Base-by-base conservation (phyloP, 2,888 invertebrate genomes). In the Sminthurides aquaticus region DNA sequence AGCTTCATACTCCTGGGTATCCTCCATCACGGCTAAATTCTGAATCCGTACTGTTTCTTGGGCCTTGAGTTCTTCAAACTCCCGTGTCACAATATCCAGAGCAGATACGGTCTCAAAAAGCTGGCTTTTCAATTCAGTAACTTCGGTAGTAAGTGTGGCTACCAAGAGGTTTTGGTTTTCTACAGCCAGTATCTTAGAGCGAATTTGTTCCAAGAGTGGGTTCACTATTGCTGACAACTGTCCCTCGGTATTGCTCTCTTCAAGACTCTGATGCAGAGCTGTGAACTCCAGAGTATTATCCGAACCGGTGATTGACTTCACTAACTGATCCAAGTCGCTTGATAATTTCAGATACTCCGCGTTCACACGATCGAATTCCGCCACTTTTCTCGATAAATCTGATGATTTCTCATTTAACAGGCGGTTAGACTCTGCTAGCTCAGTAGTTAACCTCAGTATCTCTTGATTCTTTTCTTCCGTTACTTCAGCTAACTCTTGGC, bases 401-500 rank as follows among this genome's bases (percentile, higher is more conserved):
- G 18, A 8, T 18, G 52, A 52, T 48, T 48, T 59, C 24, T 11
- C 15, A 25, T 59, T 26, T 3, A 59, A 48, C 20, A 22, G n/a
- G 11, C 29, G 57, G 27, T 57, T 27, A 8, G 49, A n/a, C 8
- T 62, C 57, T 27, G 57, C 48, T 26, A 56, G n/a, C 24, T 62
- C 57, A 1, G 27, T 29, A 3, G 62, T 62, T 1, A 62, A 26
- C 18, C 62, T 25, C 1, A 62, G n/a, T 22, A 62, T 62, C 20
- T 62, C 62, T 22, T 18, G 22, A 56, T 57, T 48, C 49, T 57
- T 62, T 27, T 62, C 62, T 27, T 27, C 20, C 5, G 56, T 56
- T 2, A 29, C 8, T 48, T 59, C 59, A 18, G 43, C 3, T 20
- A 59, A 20, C 22, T 59, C 59, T 8, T 11, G 11, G 2, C 3